These are phyloP conservation scores for Bradypodion ventrale DNA, from an alignment of 2,797 vertebrate species.

Conservation along the genomic window DNA sequence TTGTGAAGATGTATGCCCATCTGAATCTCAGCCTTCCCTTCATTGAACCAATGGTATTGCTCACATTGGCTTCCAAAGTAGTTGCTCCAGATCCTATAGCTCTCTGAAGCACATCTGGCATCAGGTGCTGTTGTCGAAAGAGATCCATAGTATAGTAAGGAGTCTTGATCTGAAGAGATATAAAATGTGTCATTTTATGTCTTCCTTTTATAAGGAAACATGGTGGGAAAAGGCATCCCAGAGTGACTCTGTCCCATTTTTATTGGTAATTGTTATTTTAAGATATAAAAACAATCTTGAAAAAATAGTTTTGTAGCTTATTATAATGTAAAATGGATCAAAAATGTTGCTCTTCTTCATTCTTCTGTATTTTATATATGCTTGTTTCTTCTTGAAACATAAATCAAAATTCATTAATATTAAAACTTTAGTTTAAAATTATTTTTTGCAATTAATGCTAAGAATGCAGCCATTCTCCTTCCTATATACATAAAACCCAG, in stretches of 20 bases:
- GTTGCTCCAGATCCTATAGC: not conserved
- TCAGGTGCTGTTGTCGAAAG: not conserved
- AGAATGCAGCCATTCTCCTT: not conserved
- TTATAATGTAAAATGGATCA: not conserved
- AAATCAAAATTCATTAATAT: not conserved
- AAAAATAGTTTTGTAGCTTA: not conserved
- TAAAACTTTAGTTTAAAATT: not conserved
- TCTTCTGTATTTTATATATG: not conserved
- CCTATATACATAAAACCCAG: not conserved
- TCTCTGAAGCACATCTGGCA: not conserved
- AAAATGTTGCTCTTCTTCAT: not conserved
- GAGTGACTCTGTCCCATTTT: not conserved
- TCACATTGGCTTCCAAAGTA: conserved; percentile 9
- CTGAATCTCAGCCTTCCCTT: not conserved
- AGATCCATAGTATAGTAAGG: not conserved
- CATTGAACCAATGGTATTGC: not conserved
- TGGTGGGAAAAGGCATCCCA: not conserved
- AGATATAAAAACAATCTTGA: not conserved
- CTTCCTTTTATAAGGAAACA: not conserved
- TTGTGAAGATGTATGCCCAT: not conserved
- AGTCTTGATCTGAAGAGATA: not conserved
- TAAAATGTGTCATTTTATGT: not conserved
- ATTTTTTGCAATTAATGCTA: not conserved
- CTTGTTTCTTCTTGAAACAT: not conserved
- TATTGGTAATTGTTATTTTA: not conserved